phyloP scores from a whole-genome alignment of 2,113 vertebrate species.

The Tragelaphus imberbis region DNA sequence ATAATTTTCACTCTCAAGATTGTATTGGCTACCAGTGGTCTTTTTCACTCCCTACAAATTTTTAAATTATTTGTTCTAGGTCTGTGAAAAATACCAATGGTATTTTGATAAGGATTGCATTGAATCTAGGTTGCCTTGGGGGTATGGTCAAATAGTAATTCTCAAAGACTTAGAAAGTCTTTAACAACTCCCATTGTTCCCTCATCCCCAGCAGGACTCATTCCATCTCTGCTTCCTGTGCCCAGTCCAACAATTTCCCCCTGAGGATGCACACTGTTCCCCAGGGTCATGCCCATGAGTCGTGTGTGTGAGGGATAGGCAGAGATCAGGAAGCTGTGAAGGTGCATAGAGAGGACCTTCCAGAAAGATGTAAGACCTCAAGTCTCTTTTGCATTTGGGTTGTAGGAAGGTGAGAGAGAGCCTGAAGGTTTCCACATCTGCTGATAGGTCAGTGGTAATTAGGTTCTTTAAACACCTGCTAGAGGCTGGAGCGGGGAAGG shows the following conservation, averaged over 20 bases:
- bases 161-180: background rate
- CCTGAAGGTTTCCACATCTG: background rate
- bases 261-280: background rate
- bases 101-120: background rate
- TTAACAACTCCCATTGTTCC: conserved; percentile 39
- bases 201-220: background rate
- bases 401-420: background rate
- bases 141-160: background rate
- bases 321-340: background rate
- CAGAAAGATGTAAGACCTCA: background rate
- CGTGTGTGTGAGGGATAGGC: background rate
- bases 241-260: background rate
- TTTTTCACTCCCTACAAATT: background rate
- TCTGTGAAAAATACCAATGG: background rate
- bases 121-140: background rate
- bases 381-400: background rate
- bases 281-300: background rate
- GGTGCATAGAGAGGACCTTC: background rate
- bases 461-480: background rate
- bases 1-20: background rate
- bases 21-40: background rate
- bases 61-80: background rate
- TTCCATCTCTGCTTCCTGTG: background rate
- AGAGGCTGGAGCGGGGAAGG: too few relatives aligned
- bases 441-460: background rate